A percentile compares a stretch with the other conserved stretches of the same genome.
Evolutionary conservation across 2,797 vertebrate species (phyloP).

Genomic region (Taeniopygia guttata): DNA sequence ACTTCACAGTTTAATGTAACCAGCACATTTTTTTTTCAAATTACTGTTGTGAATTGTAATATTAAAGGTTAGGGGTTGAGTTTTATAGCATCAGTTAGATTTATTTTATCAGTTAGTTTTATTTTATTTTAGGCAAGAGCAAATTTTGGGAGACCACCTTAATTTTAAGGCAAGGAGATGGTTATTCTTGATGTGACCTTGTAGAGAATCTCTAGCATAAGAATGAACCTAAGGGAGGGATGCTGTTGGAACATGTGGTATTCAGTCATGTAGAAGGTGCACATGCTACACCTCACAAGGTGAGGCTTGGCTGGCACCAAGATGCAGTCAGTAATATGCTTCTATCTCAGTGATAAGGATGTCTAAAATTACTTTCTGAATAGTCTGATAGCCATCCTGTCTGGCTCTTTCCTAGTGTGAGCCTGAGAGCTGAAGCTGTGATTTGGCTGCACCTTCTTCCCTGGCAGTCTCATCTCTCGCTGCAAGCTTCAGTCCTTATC

Average conservation of each 20-base stretch:
- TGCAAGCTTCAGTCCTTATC: not conserved
- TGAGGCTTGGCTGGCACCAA: not conserved
- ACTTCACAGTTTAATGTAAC: not conserved
- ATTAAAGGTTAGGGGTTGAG: not conserved
- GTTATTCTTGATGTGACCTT: not conserved
- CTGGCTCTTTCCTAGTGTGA: not conserved
- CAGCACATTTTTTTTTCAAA: not conserved
- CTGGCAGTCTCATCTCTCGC: not conserved
- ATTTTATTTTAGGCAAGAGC: not conserved
- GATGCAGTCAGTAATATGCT: not conserved
- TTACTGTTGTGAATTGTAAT: not conserved
- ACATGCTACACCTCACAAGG: not conserved
- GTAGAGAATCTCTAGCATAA: not conserved
- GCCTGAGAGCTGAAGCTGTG: not conserved
- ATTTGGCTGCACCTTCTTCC: not conserved
- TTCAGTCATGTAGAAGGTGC: not conserved
- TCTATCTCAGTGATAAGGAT: not conserved
- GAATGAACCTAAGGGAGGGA: not conserved
- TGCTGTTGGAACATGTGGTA: not conserved
- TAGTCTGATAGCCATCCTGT: not conserved
- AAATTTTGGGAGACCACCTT: not conserved
- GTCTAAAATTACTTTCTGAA: not conserved
- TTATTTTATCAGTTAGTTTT: not conserved
- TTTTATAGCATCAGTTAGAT: not conserved
- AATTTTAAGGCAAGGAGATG: not conserved